These are phyloP conservation scores for Cerceris ruficornis DNA, from an alignment of 2,888 invertebrate species.

Conservation along the genomic window DNA sequence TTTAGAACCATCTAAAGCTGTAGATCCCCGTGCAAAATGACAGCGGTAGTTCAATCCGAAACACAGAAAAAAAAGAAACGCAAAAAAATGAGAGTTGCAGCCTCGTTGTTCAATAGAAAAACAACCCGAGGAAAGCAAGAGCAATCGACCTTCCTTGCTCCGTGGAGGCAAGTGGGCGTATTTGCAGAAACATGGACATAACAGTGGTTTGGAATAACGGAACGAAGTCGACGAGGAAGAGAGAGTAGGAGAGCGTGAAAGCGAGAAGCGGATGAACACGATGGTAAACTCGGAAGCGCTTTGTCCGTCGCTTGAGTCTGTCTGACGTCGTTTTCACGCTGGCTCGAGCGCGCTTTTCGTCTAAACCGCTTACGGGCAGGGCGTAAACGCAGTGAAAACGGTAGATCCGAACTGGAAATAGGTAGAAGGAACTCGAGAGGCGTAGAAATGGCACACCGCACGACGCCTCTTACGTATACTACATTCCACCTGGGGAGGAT, in stretches of 20 bases:
- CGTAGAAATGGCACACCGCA: conserved; percentile 7
- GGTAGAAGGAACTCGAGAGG: conserved; percentile 26
- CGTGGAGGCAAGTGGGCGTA: background rate
- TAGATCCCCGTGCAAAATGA: too few relatives aligned
- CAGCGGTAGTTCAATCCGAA: too few relatives aligned
- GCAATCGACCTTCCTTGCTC: background rate
- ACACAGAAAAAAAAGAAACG: background rate
- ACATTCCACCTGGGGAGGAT: too few relatives aligned
- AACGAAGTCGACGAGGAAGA: conserved; percentile 25
- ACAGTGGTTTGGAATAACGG: conserved; percentile 12
- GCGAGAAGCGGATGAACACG: conserved; percentile 51
- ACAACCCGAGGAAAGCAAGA: background rate
- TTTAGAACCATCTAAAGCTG: too few relatives aligned
- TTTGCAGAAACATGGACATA: conserved; percentile 20
- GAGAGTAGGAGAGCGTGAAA: conserved; percentile 6
- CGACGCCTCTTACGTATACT: conserved; percentile 5
- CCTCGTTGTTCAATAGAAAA: too few relatives aligned
- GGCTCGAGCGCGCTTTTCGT: conserved; percentile 52
- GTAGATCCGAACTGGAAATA: conserved; percentile 28
- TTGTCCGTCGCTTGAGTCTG: conserved; percentile 55
- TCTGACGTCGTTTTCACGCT: conserved; percentile 58
- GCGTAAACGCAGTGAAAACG: conserved; percentile 46
- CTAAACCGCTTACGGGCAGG: conserved; percentile 60
- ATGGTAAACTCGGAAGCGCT: conserved; percentile 60
- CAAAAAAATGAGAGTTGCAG: too few relatives aligned